Evolutionary conservation across 2,113 vertebrate species (phyloP).

Genomic region (Stegostoma tigrinum): DNA sequence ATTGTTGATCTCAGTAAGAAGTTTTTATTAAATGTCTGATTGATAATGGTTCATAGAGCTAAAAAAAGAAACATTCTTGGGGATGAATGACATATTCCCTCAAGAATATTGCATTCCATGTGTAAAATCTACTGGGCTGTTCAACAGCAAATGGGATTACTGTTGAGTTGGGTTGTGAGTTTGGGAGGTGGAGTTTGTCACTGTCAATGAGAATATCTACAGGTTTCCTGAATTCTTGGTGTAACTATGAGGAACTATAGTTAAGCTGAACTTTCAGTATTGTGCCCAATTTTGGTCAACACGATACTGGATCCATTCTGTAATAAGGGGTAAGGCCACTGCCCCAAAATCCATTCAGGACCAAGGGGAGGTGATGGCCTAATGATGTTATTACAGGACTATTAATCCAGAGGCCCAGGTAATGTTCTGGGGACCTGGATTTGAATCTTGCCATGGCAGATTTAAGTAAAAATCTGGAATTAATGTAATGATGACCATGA

Average conservation of each 20-base stretch:
- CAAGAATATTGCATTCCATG: not conserved
- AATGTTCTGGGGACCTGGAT: no score
- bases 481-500: no score
- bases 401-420: no score
- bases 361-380: no score
- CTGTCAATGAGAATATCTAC: not conserved
- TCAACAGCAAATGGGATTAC: not conserved
- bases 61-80: not conserved
- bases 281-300: not conserved
- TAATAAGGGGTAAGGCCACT: not conserved
- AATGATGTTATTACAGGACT: no score
- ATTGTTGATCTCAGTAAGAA: not conserved
- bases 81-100: not conserved
- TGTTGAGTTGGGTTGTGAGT: not conserved
- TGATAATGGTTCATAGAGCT: not conserved
- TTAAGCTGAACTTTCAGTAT: not conserved
- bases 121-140: not conserved
- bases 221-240: not conserved
- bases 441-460: no score
- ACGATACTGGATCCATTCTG: not conserved
- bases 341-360: no score
- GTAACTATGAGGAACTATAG: not conserved
- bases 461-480: no score
- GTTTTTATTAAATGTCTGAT: not conserved
- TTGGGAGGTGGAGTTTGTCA: not conserved